These are phyloP conservation scores for Apeira syringaria DNA, from an alignment of 2,888 invertebrate genomes.

Conservation along the genomic window DNA sequence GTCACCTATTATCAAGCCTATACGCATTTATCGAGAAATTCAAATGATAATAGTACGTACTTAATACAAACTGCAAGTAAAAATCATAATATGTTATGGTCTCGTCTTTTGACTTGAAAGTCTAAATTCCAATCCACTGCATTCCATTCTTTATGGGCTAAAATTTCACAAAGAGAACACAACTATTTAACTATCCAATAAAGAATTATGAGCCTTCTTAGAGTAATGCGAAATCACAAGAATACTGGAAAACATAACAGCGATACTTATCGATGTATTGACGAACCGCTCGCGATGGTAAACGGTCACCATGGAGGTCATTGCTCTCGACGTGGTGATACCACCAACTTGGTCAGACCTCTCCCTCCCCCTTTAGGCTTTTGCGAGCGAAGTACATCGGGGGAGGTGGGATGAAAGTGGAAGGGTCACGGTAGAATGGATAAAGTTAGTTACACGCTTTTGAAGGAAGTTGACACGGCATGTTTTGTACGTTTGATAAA, in stretches of 20 bases:
- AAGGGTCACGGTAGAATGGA: constrained; percentile 18
- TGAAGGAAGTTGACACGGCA: constrained; percentile 32
- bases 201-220: neutral
- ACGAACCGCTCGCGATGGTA: constrained; percentile 35
- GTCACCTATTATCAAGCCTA: too few species aligned
- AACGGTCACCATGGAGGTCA: constrained; percentile 46
- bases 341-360: constrained; percentile 22
- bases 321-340: constrained; percentile 36
- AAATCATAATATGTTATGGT: too few species aligned
- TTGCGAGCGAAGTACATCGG: neutral
- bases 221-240: constrained; percentile 18
- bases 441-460: constrained; percentile 24
- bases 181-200: neutral
- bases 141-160: neutral
- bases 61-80: too few species aligned
- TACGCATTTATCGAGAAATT: too few species aligned
- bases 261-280: constrained; percentile 37
- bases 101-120: too few species aligned
- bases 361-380: constrained; percentile 7
- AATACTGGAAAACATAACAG: constrained; percentile 28
- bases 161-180: neutral
- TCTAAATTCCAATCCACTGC: neutral
- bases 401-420: constrained; percentile 13
- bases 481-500: constrained; percentile 30
- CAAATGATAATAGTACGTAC: too few species aligned